A percentile compares a stretch with the other conserved stretches of the same genome.
These are phyloP conservation scores for Drosophila hamatofila DNA, from an alignment of 2,888 invertebrate species.

Conservation along the genomic window DNA sequence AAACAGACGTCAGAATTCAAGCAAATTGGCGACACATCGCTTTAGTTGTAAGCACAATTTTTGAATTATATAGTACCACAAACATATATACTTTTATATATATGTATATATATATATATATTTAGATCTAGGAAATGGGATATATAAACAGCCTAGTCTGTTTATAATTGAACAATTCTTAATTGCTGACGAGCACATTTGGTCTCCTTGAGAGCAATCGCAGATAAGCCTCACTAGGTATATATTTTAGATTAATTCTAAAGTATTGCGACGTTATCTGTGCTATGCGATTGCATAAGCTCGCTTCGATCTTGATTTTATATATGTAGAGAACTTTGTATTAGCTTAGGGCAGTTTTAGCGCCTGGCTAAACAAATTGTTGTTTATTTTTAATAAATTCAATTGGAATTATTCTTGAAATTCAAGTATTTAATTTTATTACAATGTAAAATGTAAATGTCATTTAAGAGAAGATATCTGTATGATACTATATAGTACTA, in stretches of 20 bases:
- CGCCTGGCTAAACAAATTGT: not conserved
- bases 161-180: not conserved
- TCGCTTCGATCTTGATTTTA: conserved; percentile 13
- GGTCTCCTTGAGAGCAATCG: conserved; percentile 7
- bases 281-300: conserved; percentile 6
- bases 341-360: conserved; percentile 14
- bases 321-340: not conserved
- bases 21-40: conserved; percentile 29
- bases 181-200: not conserved
- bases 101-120: not conserved
- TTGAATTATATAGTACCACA: not conserved
- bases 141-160: conserved; percentile 1
- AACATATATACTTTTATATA: too few species aligned
- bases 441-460: not conserved
- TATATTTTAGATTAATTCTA: conserved; percentile 8
- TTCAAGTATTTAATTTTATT: not conserved
- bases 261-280: conserved; percentile 20
- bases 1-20: conserved; percentile 10
- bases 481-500: not conserved
- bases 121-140: conserved; percentile 9
- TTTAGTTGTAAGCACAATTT: conserved; percentile 8
- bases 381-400: not conserved
- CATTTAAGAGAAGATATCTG: not conserved
- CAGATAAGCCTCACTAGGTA: conserved; percentile 6
- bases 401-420: not conserved